A percentile compares a stretch with the other conserved stretches of the same genome.
Evolutionary conservation across 1,140 invertebrate species (phyloP).

Genomic region (Trichonephila inaurata): DNA sequence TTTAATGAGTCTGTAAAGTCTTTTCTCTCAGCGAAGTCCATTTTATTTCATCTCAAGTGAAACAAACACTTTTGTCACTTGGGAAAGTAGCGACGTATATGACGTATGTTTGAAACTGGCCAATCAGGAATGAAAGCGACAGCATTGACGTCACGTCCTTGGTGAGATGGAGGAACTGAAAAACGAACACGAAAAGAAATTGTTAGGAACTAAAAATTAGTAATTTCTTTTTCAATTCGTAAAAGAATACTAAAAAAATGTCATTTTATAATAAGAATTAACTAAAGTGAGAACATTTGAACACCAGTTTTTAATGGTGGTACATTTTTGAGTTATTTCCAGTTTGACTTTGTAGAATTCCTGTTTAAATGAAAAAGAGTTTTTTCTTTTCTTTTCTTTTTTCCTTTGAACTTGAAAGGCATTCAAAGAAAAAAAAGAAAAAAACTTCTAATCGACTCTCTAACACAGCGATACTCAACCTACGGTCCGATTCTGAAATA

Average conservation of each 20-base stretch:
- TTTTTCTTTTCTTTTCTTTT: too few species aligned
- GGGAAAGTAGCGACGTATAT: background rate
- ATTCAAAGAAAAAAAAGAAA: too few species aligned
- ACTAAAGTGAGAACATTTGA: background rate
- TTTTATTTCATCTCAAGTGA: background rate
- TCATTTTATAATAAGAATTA: background rate
- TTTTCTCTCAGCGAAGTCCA: background rate
- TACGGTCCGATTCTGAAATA: too few species aligned
- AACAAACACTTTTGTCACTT: background rate
- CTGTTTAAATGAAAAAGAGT: too few species aligned
- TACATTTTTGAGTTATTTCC: background rate
- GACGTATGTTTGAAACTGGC: slow-evolving; percentile 34
- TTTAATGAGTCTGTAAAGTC: background rate
- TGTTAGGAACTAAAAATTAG: background rate
- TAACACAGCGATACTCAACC: too few species aligned
- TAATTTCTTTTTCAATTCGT: background rate
- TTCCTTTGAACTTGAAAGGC: too few species aligned
- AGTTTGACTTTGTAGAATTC: background rate
- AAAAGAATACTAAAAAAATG: background rate
- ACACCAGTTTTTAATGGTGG: background rate
- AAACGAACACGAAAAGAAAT: background rate
- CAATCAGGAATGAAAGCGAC: background rate
- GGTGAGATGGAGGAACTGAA: slow-evolving; percentile 63
- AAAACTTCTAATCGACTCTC: too few species aligned
- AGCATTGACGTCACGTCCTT: slow-evolving; percentile 62